Base-by-base conservation (phyloP, 2,113 vertebrate genomes). In the Micromys minutus region DNA sequence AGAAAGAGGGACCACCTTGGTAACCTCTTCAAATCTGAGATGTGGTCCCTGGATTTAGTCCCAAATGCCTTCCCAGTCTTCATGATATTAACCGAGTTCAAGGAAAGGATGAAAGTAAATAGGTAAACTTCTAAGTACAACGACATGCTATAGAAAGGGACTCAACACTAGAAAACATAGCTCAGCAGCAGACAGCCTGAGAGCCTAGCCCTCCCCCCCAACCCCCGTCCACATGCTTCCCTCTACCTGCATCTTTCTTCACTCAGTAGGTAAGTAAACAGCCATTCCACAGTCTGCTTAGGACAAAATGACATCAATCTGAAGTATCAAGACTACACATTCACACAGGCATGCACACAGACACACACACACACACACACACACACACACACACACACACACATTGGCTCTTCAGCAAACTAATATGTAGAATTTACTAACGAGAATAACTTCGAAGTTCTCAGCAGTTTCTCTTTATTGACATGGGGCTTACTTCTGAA, bases 401-500 rank as follows among this genome's bases (percentile, higher is more conserved):
- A 84, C 15, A 83, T 12, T 31, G n/a, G 8, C 61, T 65, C 61
- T 50, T 79, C 57, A 57, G 42, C 72, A 65, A 89, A 83, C 10
- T 89, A 19, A 79, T 63, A 52, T 59, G 59, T 26, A 90, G 31
- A 29, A 69, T 29, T 42, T 42, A 72, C 15, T 76, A 22, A 63
- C 52, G 88, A 21, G 72, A 81, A 69, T 36, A 63, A 75, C 91
- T 86, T 97, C 77, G 84, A 87, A 89, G 34, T 96, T 92, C 94
- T 96, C 24, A 55, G 22, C 87, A 84, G 92, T 93, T 47, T 84
- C 90, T 89, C 93, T 72, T 95, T 92, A 90, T 92, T 89, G 96
- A 95, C 85, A 96, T 89, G 95, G 81, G 67, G 61, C 91, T 76
- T 83, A 69, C 75, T 93, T 42, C 96, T 95, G 65, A 90, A 77